These are phyloP conservation scores for Poeciliopsis presidionis DNA, from an alignment of 2,797 vertebrate species.

Conservation along the genomic window DNA sequence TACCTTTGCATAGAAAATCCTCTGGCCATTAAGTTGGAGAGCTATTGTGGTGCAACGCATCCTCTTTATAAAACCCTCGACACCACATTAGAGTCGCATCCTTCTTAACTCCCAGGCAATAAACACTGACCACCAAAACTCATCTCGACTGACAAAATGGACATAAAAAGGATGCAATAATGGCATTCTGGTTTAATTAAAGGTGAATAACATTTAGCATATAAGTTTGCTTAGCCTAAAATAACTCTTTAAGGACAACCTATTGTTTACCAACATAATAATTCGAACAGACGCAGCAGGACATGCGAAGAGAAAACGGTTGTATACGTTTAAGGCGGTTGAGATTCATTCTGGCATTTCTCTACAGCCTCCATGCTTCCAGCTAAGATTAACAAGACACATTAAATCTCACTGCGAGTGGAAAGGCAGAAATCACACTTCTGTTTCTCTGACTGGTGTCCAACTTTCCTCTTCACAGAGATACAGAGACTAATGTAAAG, in stretches of 20 bases:
- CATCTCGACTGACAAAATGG: constrained; percentile 53
- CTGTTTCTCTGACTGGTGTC: constrained; percentile 58
- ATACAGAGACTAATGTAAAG: constrained; percentile 62
- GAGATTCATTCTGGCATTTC: constrained; percentile 39
- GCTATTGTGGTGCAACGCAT: constrained; percentile 15
- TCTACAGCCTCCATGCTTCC: constrained; percentile 33
- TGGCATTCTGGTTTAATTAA: constrained; percentile 52
- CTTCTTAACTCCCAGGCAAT: constrained; percentile 46
- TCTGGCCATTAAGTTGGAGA: constrained; percentile 47
- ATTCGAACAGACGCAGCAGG: constrained; percentile 7
- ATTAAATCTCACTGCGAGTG: constrained; percentile 53
- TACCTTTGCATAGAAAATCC: constrained; percentile 59
- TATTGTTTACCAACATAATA: constrained; percentile 22
- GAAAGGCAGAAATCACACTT: constrained; percentile 45
- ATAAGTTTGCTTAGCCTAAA: constrained; percentile 10
- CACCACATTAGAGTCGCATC: constrained; percentile 52
- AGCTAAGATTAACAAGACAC: constrained; percentile 52
- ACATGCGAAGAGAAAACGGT: not conserved
- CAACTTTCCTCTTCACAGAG: constrained; percentile 56
- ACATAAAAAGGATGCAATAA: constrained; percentile 60
- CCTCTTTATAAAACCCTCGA: constrained; percentile 43
- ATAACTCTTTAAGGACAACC: constrained; percentile 16
- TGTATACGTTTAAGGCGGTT: constrained; percentile 43
- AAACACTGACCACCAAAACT: constrained; percentile 59
- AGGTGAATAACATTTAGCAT: constrained; percentile 41